Evolutionary conservation across 2,888 invertebrate genomes (phyloP).

Genomic region (Uropetala carovei): DNA sequence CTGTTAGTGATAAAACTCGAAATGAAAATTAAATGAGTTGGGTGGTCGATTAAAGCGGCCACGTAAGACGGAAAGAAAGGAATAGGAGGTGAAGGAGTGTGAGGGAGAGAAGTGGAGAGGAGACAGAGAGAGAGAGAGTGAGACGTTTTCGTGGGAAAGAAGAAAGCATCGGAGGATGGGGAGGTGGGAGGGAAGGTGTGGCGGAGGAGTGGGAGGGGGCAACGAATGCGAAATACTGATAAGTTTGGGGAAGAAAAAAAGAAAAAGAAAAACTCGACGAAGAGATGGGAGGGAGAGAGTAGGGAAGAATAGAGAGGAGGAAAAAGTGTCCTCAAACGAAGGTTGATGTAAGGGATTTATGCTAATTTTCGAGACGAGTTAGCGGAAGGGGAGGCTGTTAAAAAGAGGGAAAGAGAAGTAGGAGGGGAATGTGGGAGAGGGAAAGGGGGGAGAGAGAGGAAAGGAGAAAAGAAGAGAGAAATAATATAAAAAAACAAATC

Average conservation of each 20-base stretch:
- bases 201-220: background rate
- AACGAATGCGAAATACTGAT: slow-evolving; percentile 47
- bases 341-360: slow-evolving; percentile 41
- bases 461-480: background rate
- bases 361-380: slow-evolving; percentile 36
- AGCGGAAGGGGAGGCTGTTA: background rate
- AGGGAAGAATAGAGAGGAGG: no score
- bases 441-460: background rate
- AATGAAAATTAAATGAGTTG: slow-evolving; percentile 58
- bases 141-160: background rate
- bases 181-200: background rate
- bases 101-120: no score
- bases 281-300: background rate
- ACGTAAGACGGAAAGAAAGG: slow-evolving; percentile 30
- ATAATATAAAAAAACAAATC: slow-evolving; percentile 39
- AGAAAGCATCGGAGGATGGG: background rate
- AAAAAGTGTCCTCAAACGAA: slow-evolving; percentile 4
- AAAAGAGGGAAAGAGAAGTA: background rate
- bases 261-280: background rate
- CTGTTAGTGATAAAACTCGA: slow-evolving; percentile 42
- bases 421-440: background rate
- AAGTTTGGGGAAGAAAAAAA: background rate
- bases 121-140: background rate
- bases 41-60: slow-evolving; percentile 45
- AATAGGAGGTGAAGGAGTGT: background rate